phyloP scores from a whole-genome alignment of 2,888 invertebrate genomes.

The Gisinianus flammeolus region DNA sequence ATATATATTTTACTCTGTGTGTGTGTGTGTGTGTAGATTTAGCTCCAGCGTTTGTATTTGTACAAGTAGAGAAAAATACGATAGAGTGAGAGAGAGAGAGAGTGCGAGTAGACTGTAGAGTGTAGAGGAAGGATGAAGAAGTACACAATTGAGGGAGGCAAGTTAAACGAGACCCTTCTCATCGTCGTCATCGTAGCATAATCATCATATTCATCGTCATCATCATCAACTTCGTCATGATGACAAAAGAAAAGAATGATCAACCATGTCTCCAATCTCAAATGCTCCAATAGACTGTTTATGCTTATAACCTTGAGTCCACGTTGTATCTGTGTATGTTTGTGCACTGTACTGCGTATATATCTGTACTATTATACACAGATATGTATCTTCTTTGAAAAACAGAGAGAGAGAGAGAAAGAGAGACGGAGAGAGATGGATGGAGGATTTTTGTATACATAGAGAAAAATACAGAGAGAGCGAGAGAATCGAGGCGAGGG shows the following conservation, averaged over 20 bases:
- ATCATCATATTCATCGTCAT: slow-evolving; percentile 43
- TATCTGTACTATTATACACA: neutral
- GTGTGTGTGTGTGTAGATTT: neutral
- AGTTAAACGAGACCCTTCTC: slow-evolving; percentile 43
- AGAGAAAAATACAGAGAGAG: no score
- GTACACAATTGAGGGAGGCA: slow-evolving; percentile 33
- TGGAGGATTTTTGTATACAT: no score
- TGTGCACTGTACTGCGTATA: neutral
- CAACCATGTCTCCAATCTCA: slow-evolving; percentile 34
- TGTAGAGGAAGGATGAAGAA: slow-evolving; percentile 2
- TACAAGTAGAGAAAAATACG: no score
- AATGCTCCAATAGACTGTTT: slow-evolving; percentile 31
- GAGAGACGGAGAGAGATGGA: neutral
- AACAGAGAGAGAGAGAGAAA: slow-evolving; percentile 2
- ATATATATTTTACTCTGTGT: neutral
- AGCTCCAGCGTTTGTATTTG: neutral
- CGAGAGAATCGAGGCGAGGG: no score
- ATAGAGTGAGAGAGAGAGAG: neutral
- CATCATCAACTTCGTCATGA: slow-evolving; percentile 49
- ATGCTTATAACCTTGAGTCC: slow-evolving; percentile 28
- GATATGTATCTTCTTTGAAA: neutral
- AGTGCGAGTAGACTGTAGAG: neutral
- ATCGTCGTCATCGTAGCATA: slow-evolving; percentile 33
- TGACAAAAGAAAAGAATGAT: slow-evolving; percentile 47
- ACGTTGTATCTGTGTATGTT: neutral